These are phyloP conservation scores for Potorous gilbertii DNA, from an alignment of 2,797 vertebrate genomes.

Conservation along the genomic window DNA sequence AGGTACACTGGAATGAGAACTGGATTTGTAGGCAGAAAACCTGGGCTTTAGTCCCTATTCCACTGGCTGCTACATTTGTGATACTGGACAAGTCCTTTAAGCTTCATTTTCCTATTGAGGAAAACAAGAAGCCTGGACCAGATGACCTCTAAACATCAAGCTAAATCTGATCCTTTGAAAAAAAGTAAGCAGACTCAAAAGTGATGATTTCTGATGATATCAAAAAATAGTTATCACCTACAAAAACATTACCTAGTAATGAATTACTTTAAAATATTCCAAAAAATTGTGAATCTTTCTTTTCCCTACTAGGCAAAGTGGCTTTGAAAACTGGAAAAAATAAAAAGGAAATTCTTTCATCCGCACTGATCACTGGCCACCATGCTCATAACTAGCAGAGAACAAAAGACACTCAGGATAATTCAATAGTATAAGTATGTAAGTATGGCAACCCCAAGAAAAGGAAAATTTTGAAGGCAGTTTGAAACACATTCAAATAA, in stretches of 20 bases:
- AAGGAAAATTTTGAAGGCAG: constrained; percentile 17
- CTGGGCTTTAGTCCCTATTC: neutral
- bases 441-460: neutral
- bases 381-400: neutral
- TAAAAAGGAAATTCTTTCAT: constrained; percentile 51
- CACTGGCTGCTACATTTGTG: neutral
- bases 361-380: constrained; percentile 3
- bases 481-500: neutral
- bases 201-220: neutral
- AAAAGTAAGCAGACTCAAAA: neutral
- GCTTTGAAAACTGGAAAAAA: constrained; percentile 57
- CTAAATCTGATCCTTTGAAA: neutral
- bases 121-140: neutral
- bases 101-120: neutral
- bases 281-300: constrained; percentile 13
- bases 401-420: constrained; percentile 13
- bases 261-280: neutral
- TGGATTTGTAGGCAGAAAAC: neutral
- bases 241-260: neutral
- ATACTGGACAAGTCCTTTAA: neutral
- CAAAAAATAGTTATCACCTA: neutral
- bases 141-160: neutral
- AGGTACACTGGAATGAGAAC: neutral
- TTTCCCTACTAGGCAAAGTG: constrained; percentile 50
- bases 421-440: neutral